phyloP scores from a whole-genome alignment of 92 coral and sea anemone species.

The Meandrina meandrites region DNA sequence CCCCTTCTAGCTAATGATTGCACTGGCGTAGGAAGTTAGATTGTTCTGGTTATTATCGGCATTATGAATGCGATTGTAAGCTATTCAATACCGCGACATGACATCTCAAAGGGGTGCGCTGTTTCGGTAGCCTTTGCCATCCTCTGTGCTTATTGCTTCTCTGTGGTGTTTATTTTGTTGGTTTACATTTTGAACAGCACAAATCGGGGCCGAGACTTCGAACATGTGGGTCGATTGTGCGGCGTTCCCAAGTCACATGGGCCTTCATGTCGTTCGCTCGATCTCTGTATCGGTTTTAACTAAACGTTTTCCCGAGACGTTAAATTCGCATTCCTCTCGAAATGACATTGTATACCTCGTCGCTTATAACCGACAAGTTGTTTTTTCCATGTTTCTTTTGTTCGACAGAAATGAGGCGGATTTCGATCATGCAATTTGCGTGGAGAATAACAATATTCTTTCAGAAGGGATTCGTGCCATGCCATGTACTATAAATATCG shows the following conservation, averaged over 20 bases:
- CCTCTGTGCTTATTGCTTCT: conserved; percentile 63
- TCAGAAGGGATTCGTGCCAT: conserved; percentile 12
- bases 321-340: neutral
- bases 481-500: conserved; percentile 20
- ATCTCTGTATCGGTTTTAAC: conserved; percentile 12
- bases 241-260: conserved; percentile 21
- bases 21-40: conserved; percentile 78
- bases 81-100: conserved; percentile 82
- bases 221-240: conserved; percentile 31
- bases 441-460: neutral
- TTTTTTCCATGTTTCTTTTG: neutral
- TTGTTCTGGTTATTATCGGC: conserved; percentile 78
- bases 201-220: conserved; percentile 17
- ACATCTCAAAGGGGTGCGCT: conserved; percentile 90
- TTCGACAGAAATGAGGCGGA: conserved; percentile 12
- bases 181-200: conserved; percentile 53
- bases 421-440: conserved; percentile 5
- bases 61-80: conserved; percentile 76
- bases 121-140: conserved; percentile 82
- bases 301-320: neutral
- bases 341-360: neutral
- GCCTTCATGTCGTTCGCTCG: neutral
- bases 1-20: conserved; percentile 80
- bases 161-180: conserved; percentile 71
- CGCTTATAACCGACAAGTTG: neutral